A percentile compares a stretch with the other conserved stretches of the same genome.
Conservation (phyloP, 2,797 vertebrate species). For the Sitta carolinensis region DNA sequence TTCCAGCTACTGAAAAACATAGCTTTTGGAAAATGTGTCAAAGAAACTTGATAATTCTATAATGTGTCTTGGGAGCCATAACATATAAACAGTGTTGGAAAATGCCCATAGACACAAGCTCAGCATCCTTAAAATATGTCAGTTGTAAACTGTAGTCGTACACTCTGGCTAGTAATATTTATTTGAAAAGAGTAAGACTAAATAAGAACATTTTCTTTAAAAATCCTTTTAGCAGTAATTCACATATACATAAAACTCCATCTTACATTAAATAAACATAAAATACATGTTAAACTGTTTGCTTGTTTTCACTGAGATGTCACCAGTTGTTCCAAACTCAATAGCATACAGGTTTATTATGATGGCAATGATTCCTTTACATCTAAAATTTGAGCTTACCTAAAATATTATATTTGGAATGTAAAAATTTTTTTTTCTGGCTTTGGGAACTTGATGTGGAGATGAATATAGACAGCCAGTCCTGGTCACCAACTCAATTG, state of each 20-base stretch:
- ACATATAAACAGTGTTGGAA: background rate
- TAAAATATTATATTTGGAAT: background rate
- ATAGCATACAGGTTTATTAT: background rate
- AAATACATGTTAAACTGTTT: background rate
- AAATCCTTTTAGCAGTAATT: background rate
- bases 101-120: background rate
- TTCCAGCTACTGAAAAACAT: background rate
- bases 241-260: background rate
- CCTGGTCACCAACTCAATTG: background rate
- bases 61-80: background rate
- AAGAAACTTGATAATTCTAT: background rate
- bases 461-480: background rate
- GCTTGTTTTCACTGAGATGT: background rate
- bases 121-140: background rate
- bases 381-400: background rate
- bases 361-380: background rate
- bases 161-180: background rate
- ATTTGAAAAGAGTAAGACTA: background rate
- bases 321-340: background rate
- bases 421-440: background rate
- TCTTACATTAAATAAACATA: background rate
- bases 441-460: rapidly evolving
- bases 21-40: background rate
- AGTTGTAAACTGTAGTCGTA: background rate
- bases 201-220: background rate